Evolutionary conservation across 2,113 vertebrate species (phyloP).

Genomic region (Morone saxatilis): DNA sequence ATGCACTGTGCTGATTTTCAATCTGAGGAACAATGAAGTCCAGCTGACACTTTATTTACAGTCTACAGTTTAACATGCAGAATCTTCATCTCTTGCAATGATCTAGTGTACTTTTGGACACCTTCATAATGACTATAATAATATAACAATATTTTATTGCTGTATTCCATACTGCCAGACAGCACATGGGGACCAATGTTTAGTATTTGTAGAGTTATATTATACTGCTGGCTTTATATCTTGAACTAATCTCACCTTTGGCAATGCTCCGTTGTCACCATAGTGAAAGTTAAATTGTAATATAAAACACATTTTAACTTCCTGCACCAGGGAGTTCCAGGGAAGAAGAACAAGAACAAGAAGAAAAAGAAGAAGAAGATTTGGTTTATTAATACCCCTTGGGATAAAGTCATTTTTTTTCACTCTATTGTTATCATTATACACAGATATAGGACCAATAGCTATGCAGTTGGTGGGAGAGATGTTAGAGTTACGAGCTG

Average conservation of each 20-base stretch:
- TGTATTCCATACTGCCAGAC: not conserved
- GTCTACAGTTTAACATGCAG: not conserved
- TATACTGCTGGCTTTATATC: not conserved
- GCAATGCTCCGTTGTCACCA: not conserved
- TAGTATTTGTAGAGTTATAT: not conserved
- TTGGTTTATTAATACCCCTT: too few species aligned
- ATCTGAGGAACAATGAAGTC: not conserved
- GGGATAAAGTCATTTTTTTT: too few species aligned
- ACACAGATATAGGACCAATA: too few species aligned
- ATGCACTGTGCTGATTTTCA: not conserved
- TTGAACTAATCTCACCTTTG: not conserved
- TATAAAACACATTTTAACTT: not conserved
- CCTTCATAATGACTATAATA: not conserved
- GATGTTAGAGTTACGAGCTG: too few species aligned
- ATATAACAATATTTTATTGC: not conserved
- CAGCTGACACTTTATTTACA: not conserved
- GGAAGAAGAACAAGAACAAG: too few species aligned
- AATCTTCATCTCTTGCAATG: not conserved
- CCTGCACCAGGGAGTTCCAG: not conserved
- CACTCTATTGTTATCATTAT: too few species aligned
- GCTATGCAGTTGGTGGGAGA: too few species aligned
- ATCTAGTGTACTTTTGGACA: not conserved
- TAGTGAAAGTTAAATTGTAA: not conserved
- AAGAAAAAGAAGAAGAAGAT: too few species aligned
- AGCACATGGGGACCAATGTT: not conserved